A percentile compares a stretch with the other conserved stretches of the same genome.
phyloP scores from a whole-genome alignment of 2,888 invertebrate genomes.

The Limnephilus marmoratus region DNA sequence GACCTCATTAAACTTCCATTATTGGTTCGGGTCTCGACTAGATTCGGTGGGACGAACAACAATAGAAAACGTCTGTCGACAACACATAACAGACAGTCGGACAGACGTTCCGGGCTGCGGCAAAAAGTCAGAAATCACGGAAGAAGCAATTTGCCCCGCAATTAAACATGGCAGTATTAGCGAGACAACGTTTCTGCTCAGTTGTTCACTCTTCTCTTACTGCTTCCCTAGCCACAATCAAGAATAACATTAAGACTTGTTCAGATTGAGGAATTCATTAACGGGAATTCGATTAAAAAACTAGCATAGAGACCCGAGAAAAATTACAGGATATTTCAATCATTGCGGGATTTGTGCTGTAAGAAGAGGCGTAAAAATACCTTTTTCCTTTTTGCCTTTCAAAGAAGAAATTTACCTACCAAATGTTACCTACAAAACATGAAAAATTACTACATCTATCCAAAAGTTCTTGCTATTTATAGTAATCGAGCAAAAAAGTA shows the following conservation, averaged over 20 bases:
- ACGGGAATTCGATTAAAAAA: neutral
- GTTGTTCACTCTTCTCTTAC: neutral
- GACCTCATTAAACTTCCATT: slow-evolving; percentile 26
- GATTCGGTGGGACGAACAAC: neutral
- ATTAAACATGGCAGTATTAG: slow-evolving; percentile 31
- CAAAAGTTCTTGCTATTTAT: too few species aligned
- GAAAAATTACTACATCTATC: too few species aligned
- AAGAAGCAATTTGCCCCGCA: slow-evolving; percentile 29
- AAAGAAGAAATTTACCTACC: too few species aligned
- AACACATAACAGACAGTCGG: slow-evolving; percentile 36
- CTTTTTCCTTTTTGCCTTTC: too few species aligned
- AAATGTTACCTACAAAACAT: too few species aligned
- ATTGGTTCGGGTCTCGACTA: neutral
- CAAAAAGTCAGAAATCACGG: slow-evolving; percentile 39
- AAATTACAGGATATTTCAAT: too few species aligned
- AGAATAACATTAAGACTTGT: slow-evolving; percentile 12
- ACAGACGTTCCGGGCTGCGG: neutral
- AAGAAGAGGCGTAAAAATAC: too few species aligned
- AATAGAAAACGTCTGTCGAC: slow-evolving; percentile 34
- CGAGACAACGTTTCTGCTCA: neutral
- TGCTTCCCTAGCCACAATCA: neutral
- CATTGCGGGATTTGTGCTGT: too few species aligned
- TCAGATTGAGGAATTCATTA: neutral
- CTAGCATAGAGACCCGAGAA: too few species aligned
- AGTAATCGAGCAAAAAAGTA: too few species aligned